A percentile compares a stretch with the other conserved stretches of the same genome.
phyloP scores from a whole-genome alignment of 2,888 invertebrate genomes.

The Hydraecia micacea region DNA sequence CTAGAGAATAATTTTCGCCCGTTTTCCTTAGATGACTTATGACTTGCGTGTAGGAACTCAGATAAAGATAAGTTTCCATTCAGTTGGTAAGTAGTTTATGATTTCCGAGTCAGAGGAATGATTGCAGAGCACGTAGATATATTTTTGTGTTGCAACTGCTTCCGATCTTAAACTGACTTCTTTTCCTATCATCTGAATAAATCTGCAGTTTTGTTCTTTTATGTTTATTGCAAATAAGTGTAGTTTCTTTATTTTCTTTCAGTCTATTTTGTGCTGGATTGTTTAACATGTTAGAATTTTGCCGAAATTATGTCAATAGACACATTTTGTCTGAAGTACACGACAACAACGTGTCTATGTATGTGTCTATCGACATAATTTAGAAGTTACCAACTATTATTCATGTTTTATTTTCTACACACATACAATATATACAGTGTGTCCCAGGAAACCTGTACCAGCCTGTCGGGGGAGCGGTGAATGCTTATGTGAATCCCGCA shows the following conservation, averaged over 20 bases:
- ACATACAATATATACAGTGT: too few relatives aligned
- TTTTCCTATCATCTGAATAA: background rate
- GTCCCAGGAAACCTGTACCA: too few relatives aligned
- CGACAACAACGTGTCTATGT: background rate
- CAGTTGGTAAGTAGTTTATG: background rate
- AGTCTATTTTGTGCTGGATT: background rate
- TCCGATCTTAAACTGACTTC: background rate
- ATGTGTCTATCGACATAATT: background rate
- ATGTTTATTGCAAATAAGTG: background rate
- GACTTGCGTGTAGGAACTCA: conserved; percentile 8
- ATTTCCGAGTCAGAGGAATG: conserved; percentile 4
- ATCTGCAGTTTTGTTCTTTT: background rate
- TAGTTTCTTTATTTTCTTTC: background rate
- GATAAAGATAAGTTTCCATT: conserved; percentile 20
- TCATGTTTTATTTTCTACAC: too few relatives aligned
- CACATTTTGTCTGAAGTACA: background rate
- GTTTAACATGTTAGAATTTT: background rate
- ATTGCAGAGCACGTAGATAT: background rate
- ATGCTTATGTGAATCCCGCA: too few relatives aligned
- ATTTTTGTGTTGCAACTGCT: conserved; percentile 3
- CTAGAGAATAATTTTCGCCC: conserved; percentile 26
- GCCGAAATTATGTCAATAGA: background rate
- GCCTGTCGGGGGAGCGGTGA: too few relatives aligned
- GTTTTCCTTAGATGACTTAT: conserved; percentile 29
- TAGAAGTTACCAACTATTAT: background rate